Evolutionary conservation across 1,140 invertebrate species (phyloP).

Genomic region (Pogonognathellus flavescens): DNA sequence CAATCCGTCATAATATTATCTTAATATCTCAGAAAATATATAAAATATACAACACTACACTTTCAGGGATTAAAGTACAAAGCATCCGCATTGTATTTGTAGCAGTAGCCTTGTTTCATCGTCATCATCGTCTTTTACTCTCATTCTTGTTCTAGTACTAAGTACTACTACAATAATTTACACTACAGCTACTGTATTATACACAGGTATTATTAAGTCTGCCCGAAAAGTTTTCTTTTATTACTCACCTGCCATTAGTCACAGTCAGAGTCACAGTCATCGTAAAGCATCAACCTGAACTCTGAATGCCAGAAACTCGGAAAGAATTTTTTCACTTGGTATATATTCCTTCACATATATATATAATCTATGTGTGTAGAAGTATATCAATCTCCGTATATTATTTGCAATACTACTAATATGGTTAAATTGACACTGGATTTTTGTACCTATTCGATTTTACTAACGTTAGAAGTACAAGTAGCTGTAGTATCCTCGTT

Average conservation of each 20-base stretch:
- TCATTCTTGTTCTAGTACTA: too few relatives aligned
- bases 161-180: too few relatives aligned
- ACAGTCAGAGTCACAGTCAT: constrained; percentile 16
- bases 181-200: too few relatives aligned
- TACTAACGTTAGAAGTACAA: neutral
- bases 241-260: constrained; percentile 47
- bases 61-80: too few relatives aligned
- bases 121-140: too few relatives aligned
- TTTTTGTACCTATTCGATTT: neutral
- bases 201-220: neutral
- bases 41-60: too few relatives aligned
- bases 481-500: neutral
- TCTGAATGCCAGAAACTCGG: neutral
- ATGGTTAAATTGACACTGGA: neutral
- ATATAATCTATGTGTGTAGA: neutral
- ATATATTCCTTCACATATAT: neutral
- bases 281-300: constrained; percentile 4
- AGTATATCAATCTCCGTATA: neutral
- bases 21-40: too few relatives aligned
- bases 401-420: neutral
- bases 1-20: too few relatives aligned
- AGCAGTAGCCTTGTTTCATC: too few relatives aligned
- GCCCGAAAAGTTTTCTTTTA: constrained; percentile 23
- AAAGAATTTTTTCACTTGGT: neutral
- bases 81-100: too few relatives aligned